phyloP scores from a whole-genome alignment of 1,140 invertebrate species.

The Drosophila cardini region DNA sequence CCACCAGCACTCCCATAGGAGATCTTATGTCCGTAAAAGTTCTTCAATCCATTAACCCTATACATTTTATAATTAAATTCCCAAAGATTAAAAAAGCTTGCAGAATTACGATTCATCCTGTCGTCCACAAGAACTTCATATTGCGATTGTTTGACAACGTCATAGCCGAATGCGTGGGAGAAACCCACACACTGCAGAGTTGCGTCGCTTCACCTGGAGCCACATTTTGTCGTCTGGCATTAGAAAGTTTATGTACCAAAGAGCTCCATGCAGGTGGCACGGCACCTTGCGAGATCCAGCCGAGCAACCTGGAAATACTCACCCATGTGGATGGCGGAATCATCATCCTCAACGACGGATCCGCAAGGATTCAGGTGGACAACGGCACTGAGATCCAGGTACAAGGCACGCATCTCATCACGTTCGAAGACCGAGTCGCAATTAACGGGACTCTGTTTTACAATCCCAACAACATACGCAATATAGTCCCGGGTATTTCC shows the following conservation, averaged over 20 bases:
- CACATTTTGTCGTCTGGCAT: constrained; percentile 11
- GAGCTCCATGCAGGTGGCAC: constrained; percentile 36
- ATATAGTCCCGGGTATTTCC: constrained; percentile 15
- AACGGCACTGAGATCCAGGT: constrained; percentile 20
- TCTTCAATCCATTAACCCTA: constrained; percentile 11
- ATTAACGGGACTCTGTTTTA: constrained; percentile 27
- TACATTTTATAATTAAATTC: constrained; percentile 36
- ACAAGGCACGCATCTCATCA: constrained; percentile 34
- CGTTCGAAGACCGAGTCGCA: constrained; percentile 10
- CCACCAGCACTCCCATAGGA: constrained; percentile 33
- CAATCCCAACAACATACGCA: constrained; percentile 16
- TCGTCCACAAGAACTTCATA: background rate
- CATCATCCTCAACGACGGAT: constrained; percentile 27
- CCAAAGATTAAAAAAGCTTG: constrained; percentile 16
- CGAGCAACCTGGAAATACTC: constrained; percentile 10
- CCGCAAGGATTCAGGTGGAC: constrained; percentile 31
- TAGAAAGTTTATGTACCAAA: constrained; percentile 28
- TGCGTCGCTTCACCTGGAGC: background rate
- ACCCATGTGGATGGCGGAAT: constrained; percentile 25
- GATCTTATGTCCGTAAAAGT: constrained; percentile 41
- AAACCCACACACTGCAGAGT: background rate
- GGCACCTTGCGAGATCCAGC: constrained; percentile 29
- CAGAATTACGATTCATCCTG: constrained; percentile 25
- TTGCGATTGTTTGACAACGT: constrained; percentile 17
- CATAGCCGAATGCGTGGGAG: constrained; percentile 20